Evolutionary conservation across 1,140 invertebrate genomes (phyloP), one percentile per base, ranked within the genome.

Genomic region (Zophobas atratus): DNA sequence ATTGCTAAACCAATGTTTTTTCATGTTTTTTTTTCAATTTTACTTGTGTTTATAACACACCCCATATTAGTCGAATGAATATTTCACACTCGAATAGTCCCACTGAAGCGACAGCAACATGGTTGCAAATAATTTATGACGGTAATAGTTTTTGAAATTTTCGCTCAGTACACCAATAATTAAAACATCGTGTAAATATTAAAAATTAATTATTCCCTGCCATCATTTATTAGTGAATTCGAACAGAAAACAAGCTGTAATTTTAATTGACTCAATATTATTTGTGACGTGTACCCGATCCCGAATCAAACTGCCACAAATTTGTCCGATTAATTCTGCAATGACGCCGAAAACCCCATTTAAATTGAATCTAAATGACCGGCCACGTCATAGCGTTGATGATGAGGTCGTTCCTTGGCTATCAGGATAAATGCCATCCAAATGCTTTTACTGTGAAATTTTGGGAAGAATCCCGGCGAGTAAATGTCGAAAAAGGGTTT

Each of bases 261-360:
- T 63, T 20, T 20, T 63, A 63, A 63, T 8, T 63, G 57, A 63
- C 41, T 39, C 36, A 63, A 63, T n/a, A 63, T n/a, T 67, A 46
- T 32, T 43, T 67, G 60, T 67, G 3, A 63, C 1, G 20, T 20
- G 49, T 51, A 20, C 49, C 57, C 57, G n/a, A 63, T 34, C 57
- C 34, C 6, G 57, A 41, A 63, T 63, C 57, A 63, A 63, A 8
- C n/a, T 63, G 4, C 35, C 35, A 63, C 57, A 63, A 63, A 63
- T 63, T 41, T 63, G 57, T n/a, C 35, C 57, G 35, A 63, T 39
- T 63, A 63, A 39, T 63, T 39, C 36, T 36, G 36, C n/a, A 63
- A 38, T 63, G 35, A 63, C 4, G 57, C 36, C 33, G 5, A 63
- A 63, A 38, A 63, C 57, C 55, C 57, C 8, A 60, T 63, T 63